Evolutionary conservation across 2,888 invertebrate genomes (phyloP), one percentile per base, ranked within the genome.

Genomic region (Ophion ventricosus): DNA sequence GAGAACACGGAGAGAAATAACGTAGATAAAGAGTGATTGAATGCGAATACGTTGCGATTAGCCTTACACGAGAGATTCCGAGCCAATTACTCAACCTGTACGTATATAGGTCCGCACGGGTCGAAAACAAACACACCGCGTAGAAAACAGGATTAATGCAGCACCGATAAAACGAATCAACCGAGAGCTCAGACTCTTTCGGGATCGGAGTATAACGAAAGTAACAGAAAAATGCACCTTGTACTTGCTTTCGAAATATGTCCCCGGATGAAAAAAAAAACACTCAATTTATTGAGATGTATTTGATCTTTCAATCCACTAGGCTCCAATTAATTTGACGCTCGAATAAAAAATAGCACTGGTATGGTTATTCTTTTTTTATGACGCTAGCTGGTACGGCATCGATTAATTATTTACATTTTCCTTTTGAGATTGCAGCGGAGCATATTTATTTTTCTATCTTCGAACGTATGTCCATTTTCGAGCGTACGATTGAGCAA

Each of bases 61-160:
- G 63, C 54, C 56, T 66, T 80, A 40, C 40, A 54, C 49, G 75
- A 66, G 35, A 72, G 76, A 80, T 80, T 73, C 72, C 64, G 56
- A 80, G 40, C 72, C 76, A 80, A 80, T 80, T 80, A 83, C 72
- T 76, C 80, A 80, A 80, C 66, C 61, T 67, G 80, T 76, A n/a
- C 67, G 64, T 43, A 14, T n/a, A 49, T 49, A 17, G 49, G 49
- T 14, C 4, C 49, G 49, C 26, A 26, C 26, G n/a, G 17, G 61
- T 49, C 49, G 11, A 54, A 69, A 54, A 29, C 66, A 59, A 61
- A 61, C 20, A 66, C 66, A 54, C 43, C 35, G 67, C 49, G 76
- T 72, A 54, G 64, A 64, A 63, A 75, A 70, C 49, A 2, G n/a
- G 26, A 63, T 59, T 43, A 57, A 79, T 40, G 54, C 74, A 56